Evolutionary conservation across 2,888 invertebrate genomes (phyloP), one percentile per base, ranked within the genome.

Genomic region (Pterostichus niger): DNA sequence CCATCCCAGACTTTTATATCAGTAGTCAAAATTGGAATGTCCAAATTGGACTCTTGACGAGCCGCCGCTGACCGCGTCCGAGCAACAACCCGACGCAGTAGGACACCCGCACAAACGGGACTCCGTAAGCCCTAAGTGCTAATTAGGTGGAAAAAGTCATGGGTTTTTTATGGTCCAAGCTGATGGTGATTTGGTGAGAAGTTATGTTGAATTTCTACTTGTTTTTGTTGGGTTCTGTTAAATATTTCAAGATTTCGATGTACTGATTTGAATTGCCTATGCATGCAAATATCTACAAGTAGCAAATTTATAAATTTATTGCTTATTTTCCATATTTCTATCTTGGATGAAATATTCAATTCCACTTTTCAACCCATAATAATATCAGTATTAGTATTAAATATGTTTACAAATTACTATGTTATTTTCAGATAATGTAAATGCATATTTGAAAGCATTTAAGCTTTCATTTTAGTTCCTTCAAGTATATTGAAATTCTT

Each of bases 221-320:
- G 64, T 35, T 64, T 64, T 64, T 64, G 13, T 31, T 64, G 31
- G 31, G 6, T 11, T 33, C 11, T 64, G 13, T 59, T 59, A 59
- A 49, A 31, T 64, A 64, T 35, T 64, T 59, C 7, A 59, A n/a
- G 31, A 59, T 59, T 59, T 64, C 64, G 64, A 64, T 64, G 64
- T 35, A 59, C 11, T 59, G 35, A 24, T 64, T 64, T 64, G 31
- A 64, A 64, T 40, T 35, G 3, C 3, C 24, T 24, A 64, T 13
- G 13, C n/a, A 64, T 64, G 64, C 35, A 64, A 35, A 64, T 64
- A 64, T 40, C 64, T 13, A 33, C 64, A 64, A 64, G 64, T 64
- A 64, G 64, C 64, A 64, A 64, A 64, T 64, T 64, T 64, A 64
- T 64, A 64, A 64, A 64, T 64, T 64, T 64, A 35, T 64, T 64